These are phyloP conservation scores for Athetis lepigone DNA, from an alignment of 2,888 invertebrate genomes.

Conservation along the genomic window DNA sequence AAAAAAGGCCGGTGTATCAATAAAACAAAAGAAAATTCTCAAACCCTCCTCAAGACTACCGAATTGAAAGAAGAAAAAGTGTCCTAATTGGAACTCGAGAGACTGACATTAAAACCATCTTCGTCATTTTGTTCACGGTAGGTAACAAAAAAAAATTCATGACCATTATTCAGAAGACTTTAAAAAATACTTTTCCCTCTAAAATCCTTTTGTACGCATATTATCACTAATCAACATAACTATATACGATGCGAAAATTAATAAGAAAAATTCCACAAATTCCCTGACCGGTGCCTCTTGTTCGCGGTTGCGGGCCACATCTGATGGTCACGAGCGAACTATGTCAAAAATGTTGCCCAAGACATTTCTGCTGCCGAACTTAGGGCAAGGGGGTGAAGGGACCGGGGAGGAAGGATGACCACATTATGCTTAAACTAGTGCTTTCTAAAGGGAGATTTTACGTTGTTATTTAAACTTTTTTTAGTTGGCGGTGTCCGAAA, in stretches of 20 bases:
- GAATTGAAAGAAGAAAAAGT: too few relatives aligned
- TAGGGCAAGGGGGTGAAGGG: conserved; percentile 1
- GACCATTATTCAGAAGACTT: too few relatives aligned
- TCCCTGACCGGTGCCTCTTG: conserved; percentile 15
- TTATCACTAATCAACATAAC: conserved; percentile 23
- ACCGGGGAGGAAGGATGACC: background rate
- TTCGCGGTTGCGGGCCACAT: conserved; percentile 32
- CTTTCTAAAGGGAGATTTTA: conserved; percentile 25
- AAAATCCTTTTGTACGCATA: background rate
- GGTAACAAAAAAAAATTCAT: too few relatives aligned
- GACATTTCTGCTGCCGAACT: conserved; percentile 54
- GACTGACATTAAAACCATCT: too few relatives aligned
- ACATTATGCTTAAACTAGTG: conserved; percentile 50
- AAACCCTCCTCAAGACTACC: too few relatives aligned
- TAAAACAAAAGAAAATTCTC: too few relatives aligned
- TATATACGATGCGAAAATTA: conserved; percentile 47
- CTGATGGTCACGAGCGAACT: conserved; percentile 48
- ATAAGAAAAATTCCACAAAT: conserved; percentile 58
- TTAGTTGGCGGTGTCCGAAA: background rate
- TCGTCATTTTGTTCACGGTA: too few relatives aligned
- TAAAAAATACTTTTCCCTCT: background rate
- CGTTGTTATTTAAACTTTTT: background rate
- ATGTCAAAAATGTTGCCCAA: conserved; percentile 70
- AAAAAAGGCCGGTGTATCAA: too few relatives aligned
- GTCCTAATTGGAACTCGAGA: too few relatives aligned